Conservation (phyloP, 2,888 invertebrate genomes). For the Laothoe populi region DNA sequence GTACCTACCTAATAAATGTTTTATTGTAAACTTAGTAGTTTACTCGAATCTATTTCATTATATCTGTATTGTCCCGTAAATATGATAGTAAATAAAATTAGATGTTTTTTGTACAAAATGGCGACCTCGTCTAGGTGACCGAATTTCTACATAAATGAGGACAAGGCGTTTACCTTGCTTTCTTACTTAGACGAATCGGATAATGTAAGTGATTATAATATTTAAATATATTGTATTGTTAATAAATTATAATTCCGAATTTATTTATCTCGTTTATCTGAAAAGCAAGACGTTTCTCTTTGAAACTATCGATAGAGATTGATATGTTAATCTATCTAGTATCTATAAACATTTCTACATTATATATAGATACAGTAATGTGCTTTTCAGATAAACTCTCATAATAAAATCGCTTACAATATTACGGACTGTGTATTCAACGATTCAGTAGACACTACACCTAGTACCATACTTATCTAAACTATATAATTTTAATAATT, state of each 20-base stretch:
- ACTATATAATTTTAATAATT: constrained; percentile 71
- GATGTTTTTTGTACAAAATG: constrained; percentile 80
- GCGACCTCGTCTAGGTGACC: constrained; percentile 83
- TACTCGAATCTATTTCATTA: constrained; percentile 75
- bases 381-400: constrained; percentile 57
- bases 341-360: no score
- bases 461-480: constrained; percentile 73
- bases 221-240: constrained; percentile 41
- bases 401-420: constrained; percentile 36
- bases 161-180: constrained; percentile 53
- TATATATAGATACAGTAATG: constrained; percentile 11
- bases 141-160: constrained; percentile 76
- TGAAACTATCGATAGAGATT: constrained; percentile 32
- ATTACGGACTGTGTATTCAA: constrained; percentile 57
- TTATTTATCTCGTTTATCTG: constrained; percentile 49
- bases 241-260: constrained; percentile 38
- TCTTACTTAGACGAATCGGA: constrained; percentile 54
- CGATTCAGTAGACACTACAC: constrained; percentile 66
- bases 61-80: constrained; percentile 79
- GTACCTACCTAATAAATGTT: constrained; percentile 81
- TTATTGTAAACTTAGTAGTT: constrained; percentile 80
- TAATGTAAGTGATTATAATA: constrained; percentile 47
- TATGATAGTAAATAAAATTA: constrained; percentile 69
- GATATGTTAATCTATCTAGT: no score
- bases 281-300: constrained; percentile 46